Evolutionary conservation across 2,888 invertebrate genomes (phyloP), one percentile per base, ranked within the genome.

Genomic region (Leistus spinibarbis): DNA sequence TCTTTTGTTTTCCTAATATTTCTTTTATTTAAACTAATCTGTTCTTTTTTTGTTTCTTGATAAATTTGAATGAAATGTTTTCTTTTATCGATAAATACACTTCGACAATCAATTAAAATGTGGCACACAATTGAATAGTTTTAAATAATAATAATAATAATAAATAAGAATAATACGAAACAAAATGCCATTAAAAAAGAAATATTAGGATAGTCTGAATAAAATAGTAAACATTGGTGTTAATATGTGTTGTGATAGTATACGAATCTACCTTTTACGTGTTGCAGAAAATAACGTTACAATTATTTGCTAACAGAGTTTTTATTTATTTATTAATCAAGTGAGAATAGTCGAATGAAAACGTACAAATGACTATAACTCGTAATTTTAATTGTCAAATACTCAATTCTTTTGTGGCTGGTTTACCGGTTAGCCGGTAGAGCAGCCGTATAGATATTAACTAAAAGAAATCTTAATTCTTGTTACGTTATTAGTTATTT

Each of bases 181-280:
- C 13, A 24, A 64, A 64, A 63, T 22, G 24, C 23, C 23, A 64
- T 24, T 24, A n/a, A 27, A 65, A 72, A 72, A 65, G 72, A 72
- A 66, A 72, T 72, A 66, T 72, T 72, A 65, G 71, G 70, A 70
- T 72, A 72, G 71, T 63, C 56, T 22, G 16, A 13, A 23, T 24
- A 23, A 20, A 64, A 13, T 24, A 23, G 23, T 22, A 22, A 27
- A 64, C 23, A 27, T 64, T 56, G 64, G 65, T 72, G 72, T 72
- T 72, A 65, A 60, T 60, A 63, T 66, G 72, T 64, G 64, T 72
- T 72, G 72, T 72, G 66, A 72, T 72, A 72, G 72, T 72, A 72
- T 72, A 72, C 72, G 65, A 72, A 27, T 24, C 72, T 72, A 57
- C 54, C 23, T 54, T 70, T 57, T 72, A 64, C 64, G 20, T 57